Base-by-base conservation (phyloP, 2,888 invertebrate genomes). In the Scaptomyza reducta region DNA sequence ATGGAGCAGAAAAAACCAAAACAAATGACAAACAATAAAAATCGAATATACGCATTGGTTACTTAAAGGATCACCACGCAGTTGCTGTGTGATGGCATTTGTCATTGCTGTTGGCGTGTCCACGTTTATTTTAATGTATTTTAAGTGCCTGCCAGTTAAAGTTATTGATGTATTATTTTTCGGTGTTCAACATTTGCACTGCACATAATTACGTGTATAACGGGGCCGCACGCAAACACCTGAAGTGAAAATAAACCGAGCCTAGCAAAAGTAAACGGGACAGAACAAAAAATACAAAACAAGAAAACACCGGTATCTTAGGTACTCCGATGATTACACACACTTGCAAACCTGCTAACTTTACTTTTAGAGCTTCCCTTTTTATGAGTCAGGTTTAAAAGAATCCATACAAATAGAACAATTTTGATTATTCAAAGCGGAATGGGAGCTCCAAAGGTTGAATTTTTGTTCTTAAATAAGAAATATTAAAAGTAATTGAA, bases 11-110 rank as follows among this genome's bases (percentile, higher is more conserved):
- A 45, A 47, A 55, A 54, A 46, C 46, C 67, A 53, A 78, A 62
- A 62, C 74, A 70, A 85, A 87, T 78, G 87, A 78, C 86, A 76
- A 87, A 81, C 85, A 70, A 85, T 83, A 83, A 83, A 83, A 83
- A 87, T 87, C 81, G 79, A 87, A 79, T 71, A 74, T 87, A 77
- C 84, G 84, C 70, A 79, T 70, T 85, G 85, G 71, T 78, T 81
- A 63, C 82, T 87, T 76, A 81, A 77, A 67, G 81, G 80, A 80
- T 81, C 87, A 83, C 53, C 18, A 33, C 47, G 33, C 49, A 60
- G 62, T 31, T 38, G 5, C 25, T 50, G 14, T 56, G 31, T 61
- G 50, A 2, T 16, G 46, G 38, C 51, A 18, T 58, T 45, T 35
- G 1, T 10, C 16, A 10, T 40, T 10, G 40, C 4, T 7, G 22